These are phyloP conservation scores for Neostethus bicornis DNA, from an alignment of 2,797 vertebrate genomes.

Conservation along the genomic window DNA sequence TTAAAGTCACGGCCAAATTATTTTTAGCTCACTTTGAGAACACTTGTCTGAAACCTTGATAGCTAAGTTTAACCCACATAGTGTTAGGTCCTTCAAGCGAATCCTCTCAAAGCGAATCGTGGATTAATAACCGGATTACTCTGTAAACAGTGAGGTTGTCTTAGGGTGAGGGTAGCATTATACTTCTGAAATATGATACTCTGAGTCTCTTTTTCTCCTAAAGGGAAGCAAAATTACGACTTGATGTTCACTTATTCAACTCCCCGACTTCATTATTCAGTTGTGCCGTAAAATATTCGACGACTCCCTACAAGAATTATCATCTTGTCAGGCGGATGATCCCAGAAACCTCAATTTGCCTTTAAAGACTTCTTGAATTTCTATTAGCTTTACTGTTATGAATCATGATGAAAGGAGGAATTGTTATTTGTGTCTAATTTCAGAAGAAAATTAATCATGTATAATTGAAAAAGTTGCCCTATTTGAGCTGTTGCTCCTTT, in stretches of 20 bases:
- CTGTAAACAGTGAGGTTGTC: constrained; percentile 39
- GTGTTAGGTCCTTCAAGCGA: constrained; percentile 51
- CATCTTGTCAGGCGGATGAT: constrained; percentile 9
- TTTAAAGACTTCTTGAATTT: constrained; percentile 26
- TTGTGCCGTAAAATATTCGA: constrained; percentile 30
- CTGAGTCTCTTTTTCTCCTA: neutral
- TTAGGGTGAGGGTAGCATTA: constrained; percentile 24
- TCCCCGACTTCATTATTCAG: constrained; percentile 44
- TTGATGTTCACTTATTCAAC: constrained; percentile 52
- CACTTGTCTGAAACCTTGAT: constrained; percentile 60
- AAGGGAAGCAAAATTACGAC: constrained; percentile 14
- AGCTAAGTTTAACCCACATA: constrained; percentile 28
- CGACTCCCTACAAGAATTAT: constrained; percentile 20
- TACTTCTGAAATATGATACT: constrained; percentile 25
- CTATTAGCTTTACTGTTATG: constrained; percentile 14
- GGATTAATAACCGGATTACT: constrained; percentile 60
- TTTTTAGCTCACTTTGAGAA: constrained; percentile 60
- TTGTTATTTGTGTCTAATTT: constrained; percentile 19
- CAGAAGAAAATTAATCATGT: constrained; percentile 1
- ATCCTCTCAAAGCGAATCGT: constrained; percentile 64
- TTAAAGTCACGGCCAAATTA: constrained; percentile 49
- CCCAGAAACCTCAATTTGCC: constrained; percentile 11
- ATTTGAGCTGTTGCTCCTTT: neutral
- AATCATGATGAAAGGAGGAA: constrained; percentile 13
- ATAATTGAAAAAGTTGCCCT: constrained; percentile 10